phyloP scores from a whole-genome alignment of 92 coral and sea anemone species.

The Actinostola sp. region DNA sequence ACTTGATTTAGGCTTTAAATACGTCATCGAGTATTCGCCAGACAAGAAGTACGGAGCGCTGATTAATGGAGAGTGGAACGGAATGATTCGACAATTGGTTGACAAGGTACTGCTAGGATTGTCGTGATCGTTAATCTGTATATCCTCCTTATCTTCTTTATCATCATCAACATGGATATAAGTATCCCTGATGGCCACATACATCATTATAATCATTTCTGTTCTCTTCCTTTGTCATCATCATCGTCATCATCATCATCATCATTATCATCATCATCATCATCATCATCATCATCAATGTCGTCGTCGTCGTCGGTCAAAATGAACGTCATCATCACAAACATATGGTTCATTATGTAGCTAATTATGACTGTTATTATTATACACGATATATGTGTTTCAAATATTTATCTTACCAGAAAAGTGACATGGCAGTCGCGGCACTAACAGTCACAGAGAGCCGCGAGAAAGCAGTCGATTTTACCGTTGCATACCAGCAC shows the following conservation, averaged over 20 bases:
- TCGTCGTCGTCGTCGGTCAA: too few species aligned
- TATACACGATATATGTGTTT: too few species aligned
- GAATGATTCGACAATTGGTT: conserved; percentile 67
- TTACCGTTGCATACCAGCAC: conserved; percentile 69
- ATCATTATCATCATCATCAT: too few species aligned
- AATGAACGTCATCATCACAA: too few species aligned
- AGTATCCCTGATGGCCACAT: background rate
- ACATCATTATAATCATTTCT: background rate
- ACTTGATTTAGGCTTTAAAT: conserved; percentile 55
- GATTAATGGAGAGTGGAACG: conserved; percentile 71
- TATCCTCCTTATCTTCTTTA: too few species aligned
- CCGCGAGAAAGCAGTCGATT: conserved; percentile 58
- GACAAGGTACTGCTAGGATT: conserved; percentile 48
- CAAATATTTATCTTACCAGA: too few species aligned
- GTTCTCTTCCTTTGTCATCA: too few species aligned
- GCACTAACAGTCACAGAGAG: conserved; percentile 58
- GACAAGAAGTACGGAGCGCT: conserved; percentile 67
- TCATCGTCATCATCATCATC: too few species aligned
- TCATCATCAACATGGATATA: background rate
- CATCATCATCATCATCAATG: too few species aligned
- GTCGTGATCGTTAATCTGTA: too few species aligned
- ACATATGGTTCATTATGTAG: background rate
- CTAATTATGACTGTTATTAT: too few species aligned
- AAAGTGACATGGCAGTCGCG: conserved; percentile 73
- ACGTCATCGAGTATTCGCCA: conserved; percentile 45